phyloP scores from a whole-genome alignment of 2,888 invertebrate species.

The Drosophila nigricruria region DNA sequence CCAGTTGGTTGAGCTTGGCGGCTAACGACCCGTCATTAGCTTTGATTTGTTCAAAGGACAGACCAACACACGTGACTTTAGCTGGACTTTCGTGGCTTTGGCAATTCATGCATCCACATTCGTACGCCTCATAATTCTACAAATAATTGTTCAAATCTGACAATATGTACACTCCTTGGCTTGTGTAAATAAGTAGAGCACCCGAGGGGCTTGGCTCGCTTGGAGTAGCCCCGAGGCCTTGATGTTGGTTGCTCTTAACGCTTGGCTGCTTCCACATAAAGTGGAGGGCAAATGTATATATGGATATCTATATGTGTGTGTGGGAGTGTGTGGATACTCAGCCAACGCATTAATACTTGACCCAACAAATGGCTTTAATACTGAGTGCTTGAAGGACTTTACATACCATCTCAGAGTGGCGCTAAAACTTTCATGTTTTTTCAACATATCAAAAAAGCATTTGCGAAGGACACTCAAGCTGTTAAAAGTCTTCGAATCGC shows the following conservation, averaged over 20 bases:
- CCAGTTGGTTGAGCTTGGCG: conserved; percentile 15
- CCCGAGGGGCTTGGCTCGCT: conserved; percentile 29
- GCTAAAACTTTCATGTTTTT: conserved; percentile 10
- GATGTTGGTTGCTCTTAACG: conserved; percentile 59
- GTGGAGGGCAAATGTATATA: conserved; percentile 25
- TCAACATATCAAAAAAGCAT: conserved; percentile 1
- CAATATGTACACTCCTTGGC: conserved; percentile 40
- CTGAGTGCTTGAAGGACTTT: conserved; percentile 6
- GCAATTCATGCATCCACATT: conserved; percentile 34
- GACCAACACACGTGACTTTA: conserved; percentile 52
- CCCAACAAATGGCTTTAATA: conserved; percentile 35
- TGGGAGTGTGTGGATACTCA: conserved; percentile 24
- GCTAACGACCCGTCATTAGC: conserved; percentile 50
- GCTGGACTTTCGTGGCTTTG: conserved; percentile 37
- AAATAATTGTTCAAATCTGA: conserved; percentile 64
- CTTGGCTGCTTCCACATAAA: conserved; percentile 53
- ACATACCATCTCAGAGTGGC: conserved; percentile 4
- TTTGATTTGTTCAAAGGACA: conserved; percentile 58
- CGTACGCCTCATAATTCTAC: conserved; percentile 59
- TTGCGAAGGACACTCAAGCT: background rate
- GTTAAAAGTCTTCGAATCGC: background rate
- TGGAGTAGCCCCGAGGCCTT: conserved; percentile 32
- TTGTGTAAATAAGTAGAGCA: conserved; percentile 19
- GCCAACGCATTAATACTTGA: conserved; percentile 44
- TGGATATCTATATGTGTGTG: background rate